These are phyloP conservation scores for Amorpha juglandis DNA, from an alignment of 2,888 invertebrate species.

Conservation along the genomic window DNA sequence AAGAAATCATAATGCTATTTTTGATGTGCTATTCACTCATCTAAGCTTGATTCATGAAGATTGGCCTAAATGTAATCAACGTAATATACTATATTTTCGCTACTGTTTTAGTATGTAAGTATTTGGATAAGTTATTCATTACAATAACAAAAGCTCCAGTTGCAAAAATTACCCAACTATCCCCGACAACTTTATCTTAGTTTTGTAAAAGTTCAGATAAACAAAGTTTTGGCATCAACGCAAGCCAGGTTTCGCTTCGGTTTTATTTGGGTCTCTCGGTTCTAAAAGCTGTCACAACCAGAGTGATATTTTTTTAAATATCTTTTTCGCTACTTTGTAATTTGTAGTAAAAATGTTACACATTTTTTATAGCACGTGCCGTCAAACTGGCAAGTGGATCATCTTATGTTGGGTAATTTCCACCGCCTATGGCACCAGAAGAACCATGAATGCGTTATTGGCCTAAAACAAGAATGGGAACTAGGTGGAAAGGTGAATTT, in stretches of 20 bases:
- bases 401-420: too few species aligned
- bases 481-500: too few species aligned
- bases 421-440: too few species aligned
- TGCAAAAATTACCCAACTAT: not conserved
- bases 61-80: too few species aligned
- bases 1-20: too few species aligned
- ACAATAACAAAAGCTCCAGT: not conserved
- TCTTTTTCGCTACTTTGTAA: not conserved
- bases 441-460: too few species aligned
- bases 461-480: too few species aligned
- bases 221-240: constrained; percentile 17
- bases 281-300: not conserved
- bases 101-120: not conserved
- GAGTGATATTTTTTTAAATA: not conserved
- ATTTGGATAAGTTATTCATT: not conserved
- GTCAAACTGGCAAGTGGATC: too few species aligned
- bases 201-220: not conserved
- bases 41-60: too few species aligned
- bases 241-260: constrained; percentile 13
- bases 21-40: too few species aligned
- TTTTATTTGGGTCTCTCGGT: constrained; percentile 4
- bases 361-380: not conserved
- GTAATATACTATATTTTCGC: too few species aligned
- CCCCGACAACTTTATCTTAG: not conserved
- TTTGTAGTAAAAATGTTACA: not conserved